Conservation (phyloP, 2,888 invertebrate genomes). For the Stegophylla sp. region DNA sequence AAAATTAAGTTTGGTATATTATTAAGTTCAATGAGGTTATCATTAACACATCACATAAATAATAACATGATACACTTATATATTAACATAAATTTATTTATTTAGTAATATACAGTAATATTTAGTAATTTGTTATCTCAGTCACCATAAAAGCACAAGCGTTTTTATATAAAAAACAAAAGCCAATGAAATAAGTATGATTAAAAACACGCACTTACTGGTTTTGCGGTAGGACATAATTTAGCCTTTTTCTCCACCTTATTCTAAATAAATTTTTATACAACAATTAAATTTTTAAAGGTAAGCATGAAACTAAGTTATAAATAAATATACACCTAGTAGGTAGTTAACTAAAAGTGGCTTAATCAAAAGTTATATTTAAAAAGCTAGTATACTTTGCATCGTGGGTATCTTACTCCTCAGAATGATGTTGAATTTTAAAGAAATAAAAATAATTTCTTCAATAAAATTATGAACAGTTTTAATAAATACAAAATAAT, state of each 20-base stretch:
- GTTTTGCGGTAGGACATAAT: not conserved
- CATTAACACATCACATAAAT: not conserved
- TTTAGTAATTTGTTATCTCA: not conserved
- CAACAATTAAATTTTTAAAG: not conserved
- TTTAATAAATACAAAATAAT: too few relatives aligned
- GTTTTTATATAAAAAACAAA: not conserved
- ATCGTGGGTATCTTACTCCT: too few relatives aligned
- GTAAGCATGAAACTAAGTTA: not conserved
- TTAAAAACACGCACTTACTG: conserved; percentile 32
- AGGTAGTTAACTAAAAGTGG: not conserved
- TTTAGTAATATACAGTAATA: not conserved
- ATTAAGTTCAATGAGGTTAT: not conserved
- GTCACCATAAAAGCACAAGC: not conserved
- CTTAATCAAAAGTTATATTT: not conserved
- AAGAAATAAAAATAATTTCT: too few relatives aligned
- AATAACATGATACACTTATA: not conserved
- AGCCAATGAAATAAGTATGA: not conserved
- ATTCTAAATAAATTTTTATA: conserved; percentile 34
- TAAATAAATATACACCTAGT: not conserved
- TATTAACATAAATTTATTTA: too few relatives aligned
- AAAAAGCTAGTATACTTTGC: too few relatives aligned
- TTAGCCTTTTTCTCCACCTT: conserved; percentile 22
- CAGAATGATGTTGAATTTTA: too few relatives aligned
- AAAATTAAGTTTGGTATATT: not conserved
- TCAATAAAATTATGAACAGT: too few relatives aligned